Base-by-base conservation (phyloP, 2,113 vertebrate genomes). In the Smithornis capensis region DNA sequence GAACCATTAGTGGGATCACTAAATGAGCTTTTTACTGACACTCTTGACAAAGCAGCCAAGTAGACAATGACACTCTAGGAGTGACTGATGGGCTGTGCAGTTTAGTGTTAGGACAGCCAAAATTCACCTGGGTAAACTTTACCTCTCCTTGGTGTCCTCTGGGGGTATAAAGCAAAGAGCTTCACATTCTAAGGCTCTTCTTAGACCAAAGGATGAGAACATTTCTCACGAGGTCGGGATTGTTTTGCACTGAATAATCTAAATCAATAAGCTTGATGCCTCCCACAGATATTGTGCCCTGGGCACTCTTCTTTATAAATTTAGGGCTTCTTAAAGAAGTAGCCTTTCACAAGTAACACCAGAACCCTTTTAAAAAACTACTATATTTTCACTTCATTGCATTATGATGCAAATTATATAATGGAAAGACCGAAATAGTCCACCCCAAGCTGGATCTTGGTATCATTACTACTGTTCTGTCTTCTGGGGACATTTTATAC, bases 1-100 rank as follows among this genome's bases (percentile, higher is more conserved):
- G 13, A 59, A 44, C n/a, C 29, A 19, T 64, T 59, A 2, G 21
- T 53, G 2, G 16, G 16, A 38, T 19, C 35, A 40, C 6, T 62
- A 8, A 57, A 28, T 22, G 8, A 3, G 12, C 23, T 31, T 60
- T 53, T 64, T 24, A 27, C 4, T 79, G 28, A 25, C 4, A 2
- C 15, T 35, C 6, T 35, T 23, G 55, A 19, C 2, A 4, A 47
- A 64, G 49, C 19, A 77, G 31, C 45, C 82, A 65, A 60, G 47
- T 1, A 13, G n/a, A 70, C 68, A n/a, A 19, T 6, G 50, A n/a
- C 42, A 44, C 29, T 24, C 0, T 0, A 19, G 14, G 49, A 38
- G 7, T 5, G 24, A 22, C 74, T 5, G 22, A 53, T 67, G 55
- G 17, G 37, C 52, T 65, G 35, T 8, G 21, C 35, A 29, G 38